These are phyloP conservation scores for Rhabdornis inornatus DNA, from an alignment of 2,113 vertebrate species.

Conservation along the genomic window DNA sequence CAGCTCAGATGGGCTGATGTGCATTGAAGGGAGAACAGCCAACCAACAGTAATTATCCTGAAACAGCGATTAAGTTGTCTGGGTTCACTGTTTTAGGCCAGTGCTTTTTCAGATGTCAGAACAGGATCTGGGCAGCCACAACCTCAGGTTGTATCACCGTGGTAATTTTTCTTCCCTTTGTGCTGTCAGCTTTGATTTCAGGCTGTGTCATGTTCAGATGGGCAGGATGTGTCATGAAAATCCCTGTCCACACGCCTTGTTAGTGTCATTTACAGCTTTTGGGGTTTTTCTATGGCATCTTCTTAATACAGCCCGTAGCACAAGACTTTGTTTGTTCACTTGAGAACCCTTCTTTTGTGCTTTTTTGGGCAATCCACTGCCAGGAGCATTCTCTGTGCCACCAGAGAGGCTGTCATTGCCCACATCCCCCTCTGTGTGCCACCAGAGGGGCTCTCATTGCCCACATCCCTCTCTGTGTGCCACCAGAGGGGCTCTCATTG, in stretches of 20 bases:
- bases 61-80: background rate
- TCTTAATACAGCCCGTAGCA: background rate
- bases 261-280: background rate
- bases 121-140: background rate
- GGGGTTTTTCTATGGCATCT: background rate
- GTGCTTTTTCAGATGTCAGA: constrained; percentile 4
- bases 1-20: background rate
- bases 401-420: background rate
- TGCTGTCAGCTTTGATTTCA: background rate
- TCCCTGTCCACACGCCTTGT: background rate
- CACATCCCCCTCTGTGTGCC: fast-evolving
- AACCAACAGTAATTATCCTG: background rate
- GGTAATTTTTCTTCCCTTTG: background rate
- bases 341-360: background rate
- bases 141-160: background rate
- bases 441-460: background rate
- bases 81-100: background rate
- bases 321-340: background rate
- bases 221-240: background rate
- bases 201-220: background rate
- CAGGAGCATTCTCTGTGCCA: fast-evolving
- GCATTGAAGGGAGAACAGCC: background rate
- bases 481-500: background rate
- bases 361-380: background rate
- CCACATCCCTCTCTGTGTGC: fast-evolving